These are phyloP conservation scores for Limnephilus rhombicus DNA, from an alignment of 2,888 invertebrate species.

Conservation along the genomic window DNA sequence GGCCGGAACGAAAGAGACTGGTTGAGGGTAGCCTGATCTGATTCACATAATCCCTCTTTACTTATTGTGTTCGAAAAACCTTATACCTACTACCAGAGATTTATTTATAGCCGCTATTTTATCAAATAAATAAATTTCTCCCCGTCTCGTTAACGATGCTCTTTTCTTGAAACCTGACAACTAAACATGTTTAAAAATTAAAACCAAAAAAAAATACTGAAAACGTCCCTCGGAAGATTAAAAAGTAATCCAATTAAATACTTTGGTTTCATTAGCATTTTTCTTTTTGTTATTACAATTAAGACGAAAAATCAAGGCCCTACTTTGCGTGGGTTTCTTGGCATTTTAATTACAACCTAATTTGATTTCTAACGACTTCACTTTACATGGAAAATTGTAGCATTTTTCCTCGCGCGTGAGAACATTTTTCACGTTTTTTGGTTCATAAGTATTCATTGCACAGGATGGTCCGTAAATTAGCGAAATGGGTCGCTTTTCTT, in stretches of 20 bases:
- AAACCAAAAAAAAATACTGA: not conserved
- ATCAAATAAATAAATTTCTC: not conserved
- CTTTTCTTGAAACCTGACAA: not conserved
- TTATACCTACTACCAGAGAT: too few relatives aligned
- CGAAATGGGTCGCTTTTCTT: not conserved
- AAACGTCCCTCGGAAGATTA: not conserved
- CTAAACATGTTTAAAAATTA: not conserved
- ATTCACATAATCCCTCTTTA: too few relatives aligned
- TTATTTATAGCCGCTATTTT: too few relatives aligned
- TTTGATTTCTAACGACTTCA: not conserved
- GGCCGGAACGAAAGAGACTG: too few relatives aligned
- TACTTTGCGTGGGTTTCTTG: not conserved
- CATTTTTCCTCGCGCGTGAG: not conserved
- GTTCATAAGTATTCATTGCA: conserved; percentile 22
- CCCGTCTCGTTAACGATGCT: not conserved
- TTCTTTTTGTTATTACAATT: not conserved
- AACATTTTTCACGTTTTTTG: not conserved
- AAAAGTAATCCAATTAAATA: not conserved
- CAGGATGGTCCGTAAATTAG: not conserved
- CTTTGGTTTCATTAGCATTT: not conserved
- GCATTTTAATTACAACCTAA: not conserved
- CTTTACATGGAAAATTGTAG: not conserved
- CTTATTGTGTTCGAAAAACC: too few relatives aligned
- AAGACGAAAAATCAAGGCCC: not conserved
- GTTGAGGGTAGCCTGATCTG: too few relatives aligned